phyloP scores from a whole-genome alignment of 2,113 vertebrate species.

The Silurus glanis region DNA sequence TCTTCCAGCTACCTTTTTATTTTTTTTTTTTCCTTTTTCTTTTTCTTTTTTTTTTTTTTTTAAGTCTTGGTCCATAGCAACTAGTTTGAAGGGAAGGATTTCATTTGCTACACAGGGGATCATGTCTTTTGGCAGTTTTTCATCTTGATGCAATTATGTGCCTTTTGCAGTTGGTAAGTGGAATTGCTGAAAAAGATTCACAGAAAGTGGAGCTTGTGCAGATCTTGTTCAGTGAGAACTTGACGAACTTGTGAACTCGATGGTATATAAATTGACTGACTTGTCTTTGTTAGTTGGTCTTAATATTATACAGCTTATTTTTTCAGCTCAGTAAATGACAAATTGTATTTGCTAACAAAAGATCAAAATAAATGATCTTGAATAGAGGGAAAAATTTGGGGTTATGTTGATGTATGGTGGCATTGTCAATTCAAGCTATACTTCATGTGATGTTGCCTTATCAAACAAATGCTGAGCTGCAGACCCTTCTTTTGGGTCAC shows the following conservation, averaged over 20 bases:
- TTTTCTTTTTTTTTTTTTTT: slow-evolving; percentile 53
- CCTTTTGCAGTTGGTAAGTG: slow-evolving; percentile 12
- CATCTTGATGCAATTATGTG: slow-evolving; percentile 20
- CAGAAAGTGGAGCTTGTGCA: slow-evolving; percentile 3
- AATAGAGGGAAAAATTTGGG: neutral
- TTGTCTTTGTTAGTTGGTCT: neutral
- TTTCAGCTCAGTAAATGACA: neutral
- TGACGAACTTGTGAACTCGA: slow-evolving; percentile 2
- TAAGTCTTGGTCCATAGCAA: slow-evolving; percentile 46
- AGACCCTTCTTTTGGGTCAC: neutral
- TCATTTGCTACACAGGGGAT: slow-evolving; percentile 42
- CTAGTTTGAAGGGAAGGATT: slow-evolving; percentile 50
- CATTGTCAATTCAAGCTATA: neutral
- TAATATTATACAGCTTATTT: neutral
- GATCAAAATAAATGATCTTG: neutral
- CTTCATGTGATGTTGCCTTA: slow-evolving; percentile 7
- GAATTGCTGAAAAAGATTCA: neutral
- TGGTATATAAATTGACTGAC: neutral
- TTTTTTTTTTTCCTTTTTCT: slow-evolving; percentile 62
- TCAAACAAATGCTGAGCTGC: neutral
- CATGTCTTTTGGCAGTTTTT: slow-evolving; percentile 1
- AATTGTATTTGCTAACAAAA: neutral
- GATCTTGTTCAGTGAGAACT: slow-evolving; percentile 23
- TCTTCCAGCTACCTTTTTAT: slow-evolving; percentile 44
- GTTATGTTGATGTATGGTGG: neutral